A percentile compares a stretch with the other conserved stretches of the same genome.
These are phyloP conservation scores for Trachurus trachurus DNA, from an alignment of 2,797 vertebrate species.

Conservation along the genomic window DNA sequence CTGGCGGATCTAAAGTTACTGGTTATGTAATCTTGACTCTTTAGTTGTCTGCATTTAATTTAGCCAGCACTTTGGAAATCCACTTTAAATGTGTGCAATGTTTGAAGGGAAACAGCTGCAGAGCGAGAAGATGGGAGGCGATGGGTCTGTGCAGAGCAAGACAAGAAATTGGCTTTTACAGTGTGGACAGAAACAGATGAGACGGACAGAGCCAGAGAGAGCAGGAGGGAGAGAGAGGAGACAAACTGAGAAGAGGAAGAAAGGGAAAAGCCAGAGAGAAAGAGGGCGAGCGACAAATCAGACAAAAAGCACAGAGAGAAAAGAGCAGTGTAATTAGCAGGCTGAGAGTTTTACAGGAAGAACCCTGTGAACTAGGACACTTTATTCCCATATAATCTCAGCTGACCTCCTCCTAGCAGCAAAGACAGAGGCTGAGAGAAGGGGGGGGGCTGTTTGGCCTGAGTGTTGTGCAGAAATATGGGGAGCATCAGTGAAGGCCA, in stretches of 20 bases:
- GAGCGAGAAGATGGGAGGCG: neutral
- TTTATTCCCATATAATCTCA: constrained; percentile 60
- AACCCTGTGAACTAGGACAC: constrained; percentile 62
- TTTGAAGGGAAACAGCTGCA: constrained; percentile 32
- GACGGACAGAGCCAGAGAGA: neutral
- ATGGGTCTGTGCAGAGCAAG: neutral
- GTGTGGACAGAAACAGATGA: constrained; percentile 1
- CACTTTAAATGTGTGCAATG: neutral
- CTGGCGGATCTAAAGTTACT: neutral
- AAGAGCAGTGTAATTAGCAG: constrained; percentile 56
- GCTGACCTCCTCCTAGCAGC: constrained; percentile 52
- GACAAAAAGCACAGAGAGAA: neutral
- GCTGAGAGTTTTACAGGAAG: constrained; percentile 51
- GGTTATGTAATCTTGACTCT: neutral
- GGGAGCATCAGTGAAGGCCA: constrained; percentile 46
- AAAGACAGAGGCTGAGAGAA: neutral
- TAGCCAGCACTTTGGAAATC: neutral
- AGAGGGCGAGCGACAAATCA: neutral
- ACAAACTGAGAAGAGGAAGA: neutral
- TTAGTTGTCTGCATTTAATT: constrained; percentile 4
- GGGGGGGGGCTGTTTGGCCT: constrained; percentile 26
- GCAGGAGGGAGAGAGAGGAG: neutral
- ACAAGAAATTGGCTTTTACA: neutral
- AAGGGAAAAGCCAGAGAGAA: neutral
- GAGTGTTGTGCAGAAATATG: constrained; percentile 39